phyloP scores from a whole-genome alignment of 1,140 invertebrate genomes.

The Heterodera carotae region DNA sequence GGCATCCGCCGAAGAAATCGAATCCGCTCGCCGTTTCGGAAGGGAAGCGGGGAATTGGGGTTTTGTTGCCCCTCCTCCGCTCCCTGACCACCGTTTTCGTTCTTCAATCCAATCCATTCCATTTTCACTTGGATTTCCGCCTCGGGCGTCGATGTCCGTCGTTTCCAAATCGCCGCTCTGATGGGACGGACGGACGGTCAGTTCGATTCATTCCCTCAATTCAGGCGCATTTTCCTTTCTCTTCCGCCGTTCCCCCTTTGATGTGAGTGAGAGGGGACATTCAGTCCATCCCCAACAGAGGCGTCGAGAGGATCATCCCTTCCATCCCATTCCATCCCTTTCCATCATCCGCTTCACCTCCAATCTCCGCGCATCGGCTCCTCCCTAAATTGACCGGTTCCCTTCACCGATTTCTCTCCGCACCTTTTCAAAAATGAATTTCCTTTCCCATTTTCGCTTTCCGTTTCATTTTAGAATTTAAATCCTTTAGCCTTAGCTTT shows the following conservation, averaged over 20 bases:
- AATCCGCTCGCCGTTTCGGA: background rate
- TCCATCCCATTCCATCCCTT: background rate
- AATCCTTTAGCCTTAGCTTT: background rate
- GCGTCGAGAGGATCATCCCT: background rate
- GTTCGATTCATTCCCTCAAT: background rate
- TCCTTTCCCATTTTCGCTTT: background rate
- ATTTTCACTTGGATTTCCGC: constrained; percentile 2
- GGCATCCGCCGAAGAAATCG: constrained; percentile 1
- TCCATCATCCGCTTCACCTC: background rate
- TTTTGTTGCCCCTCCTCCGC: background rate
- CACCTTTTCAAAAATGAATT: background rate
- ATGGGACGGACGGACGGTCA: background rate
- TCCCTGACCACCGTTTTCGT: background rate
- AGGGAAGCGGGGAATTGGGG: background rate
- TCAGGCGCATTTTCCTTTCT: background rate
- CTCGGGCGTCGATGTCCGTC: background rate
- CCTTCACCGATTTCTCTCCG: background rate
- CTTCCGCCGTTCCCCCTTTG: background rate
- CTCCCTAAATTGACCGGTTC: background rate
- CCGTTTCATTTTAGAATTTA: no score
- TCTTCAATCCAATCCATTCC: background rate
- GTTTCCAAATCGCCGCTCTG: background rate
- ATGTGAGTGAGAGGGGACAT: background rate
- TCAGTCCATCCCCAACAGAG: background rate
- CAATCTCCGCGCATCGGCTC: background rate